Percentiles rank a stretch among this genome's conserved stretches.
These are phyloP conservation scores for Anomalospiza imberbis DNA, from an alignment of 2,797 vertebrate species.

Conservation along the genomic window DNA sequence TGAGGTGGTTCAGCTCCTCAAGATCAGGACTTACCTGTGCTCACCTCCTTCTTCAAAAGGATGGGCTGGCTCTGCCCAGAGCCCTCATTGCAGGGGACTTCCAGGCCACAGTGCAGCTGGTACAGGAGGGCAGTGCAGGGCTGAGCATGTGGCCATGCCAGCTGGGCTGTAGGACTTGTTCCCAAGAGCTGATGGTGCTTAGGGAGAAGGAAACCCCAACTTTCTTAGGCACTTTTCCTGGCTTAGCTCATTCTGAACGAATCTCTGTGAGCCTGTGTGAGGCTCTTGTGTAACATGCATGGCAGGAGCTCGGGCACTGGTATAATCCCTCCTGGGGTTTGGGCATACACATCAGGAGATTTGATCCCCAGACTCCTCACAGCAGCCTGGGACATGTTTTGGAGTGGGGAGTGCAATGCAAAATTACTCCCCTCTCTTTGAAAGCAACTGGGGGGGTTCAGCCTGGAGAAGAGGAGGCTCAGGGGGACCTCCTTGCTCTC, in stretches of 20 bases:
- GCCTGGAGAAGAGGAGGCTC: neutral
- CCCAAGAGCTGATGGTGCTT: neutral
- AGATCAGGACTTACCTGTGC: neutral
- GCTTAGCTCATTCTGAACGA: neutral
- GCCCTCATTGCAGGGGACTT: neutral
- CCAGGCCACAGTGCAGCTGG: neutral
- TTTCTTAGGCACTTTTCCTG: neutral
- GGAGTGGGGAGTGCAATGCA: rapidly evolving
- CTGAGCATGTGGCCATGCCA: rapidly evolving
- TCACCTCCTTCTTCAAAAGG: rapidly evolving
- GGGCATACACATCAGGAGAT: neutral
- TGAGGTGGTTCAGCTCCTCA: neutral
- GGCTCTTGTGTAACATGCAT: neutral
- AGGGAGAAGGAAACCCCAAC: neutral
- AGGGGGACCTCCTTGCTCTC: too few relatives aligned
- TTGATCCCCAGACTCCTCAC: neutral
- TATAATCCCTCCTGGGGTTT: neutral
- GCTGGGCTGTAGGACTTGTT: neutral
- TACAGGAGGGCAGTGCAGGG: neutral
- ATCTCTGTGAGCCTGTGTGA: neutral
- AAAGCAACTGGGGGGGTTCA: neutral
- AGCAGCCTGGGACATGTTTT: neutral
- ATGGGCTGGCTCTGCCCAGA: neutral
- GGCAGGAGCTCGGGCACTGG: neutral
- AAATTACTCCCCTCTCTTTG: neutral